Percentiles rank a stretch among this genome's conserved stretches.
These are phyloP conservation scores for Antrozous pallidus DNA, from an alignment of 2,797 vertebrate species.

Conservation along the genomic window DNA sequence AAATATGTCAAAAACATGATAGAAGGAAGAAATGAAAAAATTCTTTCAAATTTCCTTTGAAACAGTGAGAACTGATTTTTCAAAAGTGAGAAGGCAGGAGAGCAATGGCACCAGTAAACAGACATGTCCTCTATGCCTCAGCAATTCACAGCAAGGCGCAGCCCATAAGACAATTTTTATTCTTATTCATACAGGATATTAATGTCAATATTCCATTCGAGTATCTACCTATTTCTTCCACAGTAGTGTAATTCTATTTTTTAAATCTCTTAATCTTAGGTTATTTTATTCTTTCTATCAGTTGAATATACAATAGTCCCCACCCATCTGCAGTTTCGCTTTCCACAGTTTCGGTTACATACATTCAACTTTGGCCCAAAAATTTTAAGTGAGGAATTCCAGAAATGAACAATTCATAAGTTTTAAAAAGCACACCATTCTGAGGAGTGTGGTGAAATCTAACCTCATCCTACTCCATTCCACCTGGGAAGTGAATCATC, in stretches of 20 bases:
- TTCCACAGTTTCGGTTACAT: not conserved
- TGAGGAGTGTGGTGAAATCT: not conserved
- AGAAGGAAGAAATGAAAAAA: not conserved
- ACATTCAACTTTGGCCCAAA: not conserved
- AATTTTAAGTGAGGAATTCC: not conserved
- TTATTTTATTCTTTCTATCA: not conserved
- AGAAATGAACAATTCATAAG: not conserved
- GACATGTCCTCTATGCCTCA: not conserved
- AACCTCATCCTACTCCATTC: not conserved
- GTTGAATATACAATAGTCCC: not conserved
- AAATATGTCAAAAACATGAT: conserved; percentile 19
- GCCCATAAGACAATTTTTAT: not conserved
- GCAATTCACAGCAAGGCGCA: not conserved
- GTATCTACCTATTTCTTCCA: not conserved
- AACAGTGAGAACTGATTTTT: conserved; percentile 16
- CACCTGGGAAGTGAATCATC: not conserved
- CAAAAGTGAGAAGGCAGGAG: not conserved
- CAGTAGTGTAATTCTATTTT: not conserved
- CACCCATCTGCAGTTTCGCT: not conserved
- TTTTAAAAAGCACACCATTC: not conserved
- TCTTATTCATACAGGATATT: not conserved
- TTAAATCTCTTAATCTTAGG: not conserved
- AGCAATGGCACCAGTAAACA: not conserved
- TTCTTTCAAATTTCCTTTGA: not conserved
- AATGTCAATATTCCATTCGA: not conserved